A percentile compares a stretch with the other conserved stretches of the same genome.
These are phyloP conservation scores for Diadumene lineata DNA, from an alignment of 92 coral and sea anemone genomes.

Conservation along the genomic window DNA sequence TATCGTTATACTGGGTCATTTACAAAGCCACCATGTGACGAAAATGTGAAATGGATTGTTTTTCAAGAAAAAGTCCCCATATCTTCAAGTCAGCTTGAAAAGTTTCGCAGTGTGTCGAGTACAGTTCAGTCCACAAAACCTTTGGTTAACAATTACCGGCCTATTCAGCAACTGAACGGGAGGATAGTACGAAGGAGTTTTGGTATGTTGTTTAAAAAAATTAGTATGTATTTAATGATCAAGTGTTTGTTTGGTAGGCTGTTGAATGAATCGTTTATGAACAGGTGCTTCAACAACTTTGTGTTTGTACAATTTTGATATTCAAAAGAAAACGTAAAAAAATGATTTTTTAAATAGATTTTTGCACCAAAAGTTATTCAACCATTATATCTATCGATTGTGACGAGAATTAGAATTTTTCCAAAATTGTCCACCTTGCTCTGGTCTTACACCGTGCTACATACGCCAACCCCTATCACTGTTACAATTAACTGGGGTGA, in stretches of 20 bases:
- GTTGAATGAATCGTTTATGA: neutral
- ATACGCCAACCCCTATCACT: no score
- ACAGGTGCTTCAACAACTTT: neutral
- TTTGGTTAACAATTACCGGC: conserved; percentile 79
- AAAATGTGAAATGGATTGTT: conserved; percentile 90
- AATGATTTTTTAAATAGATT: no score
- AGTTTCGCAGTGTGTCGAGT: conserved; percentile 47
- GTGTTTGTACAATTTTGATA: neutral
- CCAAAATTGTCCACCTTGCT: no score
- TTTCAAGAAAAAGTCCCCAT: conserved; percentile 61
- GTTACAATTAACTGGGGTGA: no score
- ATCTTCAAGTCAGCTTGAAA: conserved; percentile 54
- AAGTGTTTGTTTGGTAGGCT: conserved; percentile 15
- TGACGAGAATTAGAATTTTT: no score
- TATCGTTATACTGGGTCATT: conserved; percentile 90
- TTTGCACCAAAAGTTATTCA: no score
- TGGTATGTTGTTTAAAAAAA: conserved; percentile 55
- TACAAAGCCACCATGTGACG: conserved; percentile 84
- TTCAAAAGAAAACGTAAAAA: neutral
- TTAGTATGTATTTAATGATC: neutral
- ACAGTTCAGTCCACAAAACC: conserved; percentile 39
- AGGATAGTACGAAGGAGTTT: conserved; percentile 76
- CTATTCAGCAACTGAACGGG: conserved; percentile 69
- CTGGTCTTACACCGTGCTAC: no score
- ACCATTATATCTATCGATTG: neutral